Conservation (phyloP, 2,113 vertebrate genomes). For the Pipa parva region DNA sequence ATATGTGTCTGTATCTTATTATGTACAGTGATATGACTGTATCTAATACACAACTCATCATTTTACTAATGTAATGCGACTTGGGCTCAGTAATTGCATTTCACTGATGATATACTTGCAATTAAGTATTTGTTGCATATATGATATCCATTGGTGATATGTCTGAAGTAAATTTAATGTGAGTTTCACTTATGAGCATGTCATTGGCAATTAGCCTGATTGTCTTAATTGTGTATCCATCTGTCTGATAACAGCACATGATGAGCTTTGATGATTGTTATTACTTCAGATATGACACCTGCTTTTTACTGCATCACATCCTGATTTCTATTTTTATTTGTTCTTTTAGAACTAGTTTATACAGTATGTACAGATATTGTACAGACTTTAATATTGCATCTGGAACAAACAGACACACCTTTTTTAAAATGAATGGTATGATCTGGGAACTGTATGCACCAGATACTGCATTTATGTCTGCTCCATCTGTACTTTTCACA, state of each 20-base stretch:
- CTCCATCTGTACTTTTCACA: too few relatives aligned
- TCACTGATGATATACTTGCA: neutral
- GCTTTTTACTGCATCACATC: neutral
- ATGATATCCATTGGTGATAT: constrained; percentile 12
- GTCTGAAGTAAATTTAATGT: constrained; percentile 9
- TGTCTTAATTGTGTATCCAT: constrained; percentile 25
- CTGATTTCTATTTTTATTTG: neutral
- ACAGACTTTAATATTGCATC: too few relatives aligned
- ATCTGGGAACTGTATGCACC: too few relatives aligned
- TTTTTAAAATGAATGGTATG: too few relatives aligned
- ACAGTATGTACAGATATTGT: too few relatives aligned
- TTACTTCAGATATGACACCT: constrained; percentile 10
- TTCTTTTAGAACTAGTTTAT: too few relatives aligned
- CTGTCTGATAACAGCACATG: constrained; percentile 15
- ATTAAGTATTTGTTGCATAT: constrained; percentile 5
- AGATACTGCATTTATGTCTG: too few relatives aligned
- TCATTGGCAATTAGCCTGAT: constrained; percentile 25
- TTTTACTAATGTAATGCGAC: too few relatives aligned
- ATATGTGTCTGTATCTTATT: too few relatives aligned
- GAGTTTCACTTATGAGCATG: constrained; percentile 17
- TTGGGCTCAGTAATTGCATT: neutral
- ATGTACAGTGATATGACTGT: too few relatives aligned
- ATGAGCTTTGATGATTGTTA: constrained; percentile 19
- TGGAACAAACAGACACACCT: too few relatives aligned
- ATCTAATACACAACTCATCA: too few relatives aligned